These are phyloP conservation scores for Toxonevra muliebris DNA, from an alignment of 2,888 invertebrate genomes.

Conservation along the genomic window DNA sequence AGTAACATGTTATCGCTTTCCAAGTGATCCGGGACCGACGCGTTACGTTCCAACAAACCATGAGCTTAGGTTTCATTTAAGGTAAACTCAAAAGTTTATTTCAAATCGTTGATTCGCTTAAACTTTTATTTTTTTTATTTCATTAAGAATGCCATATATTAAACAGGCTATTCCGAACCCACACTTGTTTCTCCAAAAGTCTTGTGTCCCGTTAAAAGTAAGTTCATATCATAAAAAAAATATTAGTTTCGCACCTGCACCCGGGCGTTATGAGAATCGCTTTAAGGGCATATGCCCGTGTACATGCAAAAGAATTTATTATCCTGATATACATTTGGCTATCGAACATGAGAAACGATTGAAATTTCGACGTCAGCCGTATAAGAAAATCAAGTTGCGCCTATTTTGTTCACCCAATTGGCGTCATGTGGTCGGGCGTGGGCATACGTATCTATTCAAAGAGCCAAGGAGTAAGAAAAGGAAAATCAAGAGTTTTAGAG, in stretches of 20 bases:
- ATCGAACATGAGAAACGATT: slow-evolving; percentile 53
- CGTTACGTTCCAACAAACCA: slow-evolving; percentile 43
- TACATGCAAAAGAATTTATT: slow-evolving; percentile 34
- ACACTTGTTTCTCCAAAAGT: slow-evolving; percentile 10
- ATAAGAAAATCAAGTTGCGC: slow-evolving; percentile 38
- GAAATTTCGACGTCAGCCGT: slow-evolving; percentile 53
- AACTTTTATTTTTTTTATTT: not conserved
- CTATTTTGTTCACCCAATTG: slow-evolving; percentile 46
- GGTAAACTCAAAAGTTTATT: not conserved
- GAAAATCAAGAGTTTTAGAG: not conserved
- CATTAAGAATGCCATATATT: not conserved
- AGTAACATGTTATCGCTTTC: slow-evolving; percentile 49
- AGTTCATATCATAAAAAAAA: slow-evolving; percentile 35
- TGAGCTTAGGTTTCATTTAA: slow-evolving; percentile 30
- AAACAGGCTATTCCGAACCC: not conserved
- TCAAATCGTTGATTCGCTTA: not conserved
- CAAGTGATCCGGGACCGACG: slow-evolving; percentile 51
- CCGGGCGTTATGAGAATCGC: slow-evolving; percentile 55
- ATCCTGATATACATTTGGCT: slow-evolving; percentile 46
- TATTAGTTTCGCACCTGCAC: slow-evolving; percentile 50
- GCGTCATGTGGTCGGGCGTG: slow-evolving; percentile 53
- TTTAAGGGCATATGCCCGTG: slow-evolving; percentile 48
- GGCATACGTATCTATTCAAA: slow-evolving; percentile 49
- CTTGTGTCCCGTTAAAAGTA: slow-evolving; percentile 38
- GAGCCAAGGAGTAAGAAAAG: not conserved